Percentiles rank a stretch among this genome's conserved stretches.
Conservation (phyloP, 2,888 invertebrate species). For the Caenorhabditis zanzibari region DNA sequence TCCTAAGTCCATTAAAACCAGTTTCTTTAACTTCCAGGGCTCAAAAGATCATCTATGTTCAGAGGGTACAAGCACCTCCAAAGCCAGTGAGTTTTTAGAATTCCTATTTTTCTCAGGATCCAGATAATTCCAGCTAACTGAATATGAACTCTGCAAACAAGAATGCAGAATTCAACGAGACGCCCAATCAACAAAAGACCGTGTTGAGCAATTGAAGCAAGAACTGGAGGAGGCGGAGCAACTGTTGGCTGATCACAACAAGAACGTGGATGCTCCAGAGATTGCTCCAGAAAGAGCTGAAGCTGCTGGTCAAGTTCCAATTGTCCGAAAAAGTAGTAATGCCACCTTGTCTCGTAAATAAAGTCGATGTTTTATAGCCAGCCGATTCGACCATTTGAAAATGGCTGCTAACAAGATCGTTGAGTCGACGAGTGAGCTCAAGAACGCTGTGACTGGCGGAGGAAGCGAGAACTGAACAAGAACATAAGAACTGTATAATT, state of each 20-base stretch:
- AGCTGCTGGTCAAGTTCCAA: conserved; percentile 21
- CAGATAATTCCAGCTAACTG: conserved; percentile 45
- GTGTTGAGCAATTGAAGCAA: conserved; percentile 68
- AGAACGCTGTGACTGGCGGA: conserved; percentile 58
- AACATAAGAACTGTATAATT: not conserved
- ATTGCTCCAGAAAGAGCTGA: conserved; percentile 29
- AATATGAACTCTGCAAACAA: conserved; percentile 75
- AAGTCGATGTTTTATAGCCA: conserved; percentile 2
- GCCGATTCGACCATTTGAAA: conserved; percentile 61
- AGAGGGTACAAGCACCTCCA: conserved; percentile 27
- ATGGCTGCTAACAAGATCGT: conserved; percentile 59
- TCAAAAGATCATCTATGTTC: conserved; percentile 22
- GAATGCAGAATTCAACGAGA: conserved; percentile 73
- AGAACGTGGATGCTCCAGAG: conserved; percentile 44
- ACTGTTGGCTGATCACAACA: conserved; percentile 44
- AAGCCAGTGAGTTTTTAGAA: conserved; percentile 9
- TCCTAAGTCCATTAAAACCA: no score
- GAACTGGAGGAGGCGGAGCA: conserved; percentile 72
- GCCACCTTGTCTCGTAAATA: not conserved
- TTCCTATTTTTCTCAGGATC: no score
- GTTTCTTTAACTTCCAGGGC: conserved; percentile 40
- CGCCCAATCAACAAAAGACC: conserved; percentile 56
- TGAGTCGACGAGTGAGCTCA: conserved; percentile 55
- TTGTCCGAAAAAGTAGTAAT: conserved; percentile 11
- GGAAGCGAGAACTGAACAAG: conserved; percentile 14